phyloP scores from a whole-genome alignment of 2,888 invertebrate genomes.

The Schizotus pectinicornis region DNA sequence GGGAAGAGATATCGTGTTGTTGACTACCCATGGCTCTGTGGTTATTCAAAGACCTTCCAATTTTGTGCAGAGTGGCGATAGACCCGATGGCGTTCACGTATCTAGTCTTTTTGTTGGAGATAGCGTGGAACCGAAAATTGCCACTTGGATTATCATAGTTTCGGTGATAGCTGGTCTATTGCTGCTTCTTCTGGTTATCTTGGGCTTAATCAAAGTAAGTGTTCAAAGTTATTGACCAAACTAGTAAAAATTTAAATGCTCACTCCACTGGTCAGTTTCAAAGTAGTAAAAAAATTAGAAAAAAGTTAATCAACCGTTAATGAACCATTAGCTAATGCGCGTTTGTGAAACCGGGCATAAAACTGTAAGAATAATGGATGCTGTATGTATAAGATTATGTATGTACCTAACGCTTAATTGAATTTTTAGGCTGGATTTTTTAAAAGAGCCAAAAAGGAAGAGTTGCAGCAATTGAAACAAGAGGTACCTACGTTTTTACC shows the following conservation, averaged over 20 bases:
- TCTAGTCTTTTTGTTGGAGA: constrained; percentile 54
- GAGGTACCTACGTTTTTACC: constrained; percentile 28
- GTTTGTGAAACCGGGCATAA: too few relatives aligned
- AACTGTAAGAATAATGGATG: too few relatives aligned
- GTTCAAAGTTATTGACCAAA: too few relatives aligned
- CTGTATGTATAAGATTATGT: too few relatives aligned
- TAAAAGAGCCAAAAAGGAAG: constrained; percentile 58
- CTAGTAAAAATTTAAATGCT: too few relatives aligned
- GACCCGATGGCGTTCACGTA: constrained; percentile 45
- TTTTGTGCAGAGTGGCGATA: constrained; percentile 42
- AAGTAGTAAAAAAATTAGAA: not conserved
- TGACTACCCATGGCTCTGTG: constrained; percentile 51
- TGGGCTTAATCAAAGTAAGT: constrained; percentile 51
- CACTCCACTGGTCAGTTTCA: too few relatives aligned
- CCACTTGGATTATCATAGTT: constrained; percentile 59
- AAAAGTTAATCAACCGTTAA: too few relatives aligned
- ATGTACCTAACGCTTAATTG: not conserved
- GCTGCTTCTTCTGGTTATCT: constrained; percentile 53
- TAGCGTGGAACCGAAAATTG: constrained; percentile 42
- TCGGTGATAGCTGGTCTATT: constrained; percentile 58
- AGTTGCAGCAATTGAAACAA: constrained; percentile 57
- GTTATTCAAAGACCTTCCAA: constrained; percentile 41
- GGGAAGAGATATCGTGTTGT: constrained; percentile 53
- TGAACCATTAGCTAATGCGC: too few relatives aligned
- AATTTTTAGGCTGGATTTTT: constrained; percentile 60